Base-by-base conservation (phyloP, 2,888 invertebrate genomes). In the Bombylius discolor region DNA sequence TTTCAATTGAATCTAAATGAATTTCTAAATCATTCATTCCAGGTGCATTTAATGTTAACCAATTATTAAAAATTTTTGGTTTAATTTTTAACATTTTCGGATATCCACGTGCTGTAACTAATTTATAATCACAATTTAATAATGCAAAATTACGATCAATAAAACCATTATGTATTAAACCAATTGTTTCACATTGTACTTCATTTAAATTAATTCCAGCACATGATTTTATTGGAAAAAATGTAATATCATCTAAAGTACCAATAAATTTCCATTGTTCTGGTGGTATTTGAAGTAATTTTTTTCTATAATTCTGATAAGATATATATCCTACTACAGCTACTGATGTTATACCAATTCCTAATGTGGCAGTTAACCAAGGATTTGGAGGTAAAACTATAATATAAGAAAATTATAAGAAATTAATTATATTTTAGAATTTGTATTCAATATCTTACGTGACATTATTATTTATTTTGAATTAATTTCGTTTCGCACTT, bases 171-270 rank as follows among this genome's bases (percentile, higher is more conserved):
- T 74, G 72, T 63, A 72, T 76, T 32, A 81, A 64, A 0, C 83
- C 83, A 31, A 83, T 63, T n/a, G 66, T 62, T 0, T 78, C 74
- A 63, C 79, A 79, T 62, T 79, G 78, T 59, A 79, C 77, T 14
- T 70, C 68, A 46, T 71, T 75, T 57, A 78, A 58, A 4, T 75
- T 64, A 34, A 81, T 64, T 0, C 77, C 69, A 0, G 77, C 80
- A 56, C 81, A 78, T 0, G 83, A 82, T 67, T 83, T 83, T n/a
- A 83, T 73, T 1, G 83, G 83, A 63, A 78, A 82, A 7, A 75
- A 71, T 56, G 77, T 72, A 5, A 82, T 64, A 49, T 78, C 75
- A 60, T 76, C 76, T 5, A 83, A 66, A 54, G 77, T 77, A 1
- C 83, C 83, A 33, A 81, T 78, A 64, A 76, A 74, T 46, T 73